A percentile compares a stretch with the other conserved stretches of the same genome.
Evolutionary conservation across 1,140 invertebrate genomes (phyloP).

Genomic region (Sitophilus oryzae): DNA sequence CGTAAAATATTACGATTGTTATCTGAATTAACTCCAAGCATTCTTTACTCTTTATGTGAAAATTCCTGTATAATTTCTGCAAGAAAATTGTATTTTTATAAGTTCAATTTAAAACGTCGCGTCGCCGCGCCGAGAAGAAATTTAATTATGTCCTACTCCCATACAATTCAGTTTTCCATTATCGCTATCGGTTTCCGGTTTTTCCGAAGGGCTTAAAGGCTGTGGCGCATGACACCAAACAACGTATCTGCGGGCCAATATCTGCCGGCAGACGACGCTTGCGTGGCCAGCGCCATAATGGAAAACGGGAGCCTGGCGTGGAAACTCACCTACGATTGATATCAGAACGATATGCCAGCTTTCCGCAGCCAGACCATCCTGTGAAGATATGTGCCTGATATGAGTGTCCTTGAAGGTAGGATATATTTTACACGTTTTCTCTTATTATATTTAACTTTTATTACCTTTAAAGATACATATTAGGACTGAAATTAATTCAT

Average conservation of each 20-base stretch:
- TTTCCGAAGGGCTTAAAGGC: background rate
- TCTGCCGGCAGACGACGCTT: constrained; percentile 16
- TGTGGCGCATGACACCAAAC: background rate
- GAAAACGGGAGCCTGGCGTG: constrained; percentile 10
- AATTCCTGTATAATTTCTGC: no score
- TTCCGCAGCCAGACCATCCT: constrained; percentile 7
- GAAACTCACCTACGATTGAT: constrained; percentile 6
- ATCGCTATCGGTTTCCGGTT: background rate
- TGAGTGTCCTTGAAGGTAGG: constrained; percentile 21
- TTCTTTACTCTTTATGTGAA: no score
- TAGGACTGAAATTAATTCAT: no score
- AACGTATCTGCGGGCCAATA: constrained; percentile 12
- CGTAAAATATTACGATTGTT: no score
- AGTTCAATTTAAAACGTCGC: no score
- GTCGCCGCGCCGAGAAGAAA: no score
- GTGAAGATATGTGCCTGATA: constrained; percentile 20
- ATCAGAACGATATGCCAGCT: constrained; percentile 14
- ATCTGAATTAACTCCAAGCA: no score
- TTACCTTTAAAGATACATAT: no score
- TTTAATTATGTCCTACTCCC: no score
- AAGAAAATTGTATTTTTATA: no score
- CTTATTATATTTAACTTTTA: no score
- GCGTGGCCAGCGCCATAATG: constrained; percentile 2
- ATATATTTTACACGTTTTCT: background rate
- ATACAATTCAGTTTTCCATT: no score